These are phyloP conservation scores for Aphis gossypii DNA, from an alignment of 1,140 invertebrate species.

Conservation along the genomic window DNA sequence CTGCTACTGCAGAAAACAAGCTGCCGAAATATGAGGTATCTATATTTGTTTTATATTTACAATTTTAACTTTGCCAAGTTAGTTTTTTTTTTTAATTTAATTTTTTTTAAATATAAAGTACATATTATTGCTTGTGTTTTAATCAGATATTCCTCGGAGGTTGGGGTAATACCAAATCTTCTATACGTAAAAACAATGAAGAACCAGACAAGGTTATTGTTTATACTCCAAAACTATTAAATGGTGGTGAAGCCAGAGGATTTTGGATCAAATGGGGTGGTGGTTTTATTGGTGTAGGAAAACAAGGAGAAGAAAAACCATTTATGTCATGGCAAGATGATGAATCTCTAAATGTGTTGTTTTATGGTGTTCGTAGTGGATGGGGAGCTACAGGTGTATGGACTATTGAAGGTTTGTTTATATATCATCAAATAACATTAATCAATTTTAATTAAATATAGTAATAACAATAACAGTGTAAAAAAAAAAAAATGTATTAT, in stretches of 20 bases:
- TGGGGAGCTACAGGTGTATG: conserved; percentile 85
- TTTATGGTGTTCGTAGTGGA: conserved; percentile 82
- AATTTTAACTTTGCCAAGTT: neutral
- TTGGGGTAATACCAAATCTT: conserved; percentile 84
- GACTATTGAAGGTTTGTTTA: conserved; percentile 76
- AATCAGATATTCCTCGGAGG: conserved; percentile 81
- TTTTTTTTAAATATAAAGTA: neutral
- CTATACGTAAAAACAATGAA: conserved; percentile 78
- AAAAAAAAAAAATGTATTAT: no score
- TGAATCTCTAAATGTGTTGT: conserved; percentile 73
- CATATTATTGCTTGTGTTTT: conserved; percentile 21
- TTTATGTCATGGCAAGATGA: conserved; percentile 77
- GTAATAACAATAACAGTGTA: no score
- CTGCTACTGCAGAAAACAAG: conserved; percentile 68
- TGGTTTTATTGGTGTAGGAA: conserved; percentile 72
- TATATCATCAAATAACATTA: neutral
- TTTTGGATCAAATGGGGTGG: conserved; percentile 84
- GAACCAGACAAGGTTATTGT: conserved; percentile 80
- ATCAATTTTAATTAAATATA: neutral
- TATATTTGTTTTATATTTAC: neutral
- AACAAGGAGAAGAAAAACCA: conserved; percentile 73
- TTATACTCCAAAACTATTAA: conserved; percentile 75
- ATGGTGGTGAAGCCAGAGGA: conserved; percentile 74
- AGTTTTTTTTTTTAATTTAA: no score
- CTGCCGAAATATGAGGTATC: conserved; percentile 79